Conservation (phyloP, 2,888 invertebrate genomes). For the Metallyticus violacea region DNA sequence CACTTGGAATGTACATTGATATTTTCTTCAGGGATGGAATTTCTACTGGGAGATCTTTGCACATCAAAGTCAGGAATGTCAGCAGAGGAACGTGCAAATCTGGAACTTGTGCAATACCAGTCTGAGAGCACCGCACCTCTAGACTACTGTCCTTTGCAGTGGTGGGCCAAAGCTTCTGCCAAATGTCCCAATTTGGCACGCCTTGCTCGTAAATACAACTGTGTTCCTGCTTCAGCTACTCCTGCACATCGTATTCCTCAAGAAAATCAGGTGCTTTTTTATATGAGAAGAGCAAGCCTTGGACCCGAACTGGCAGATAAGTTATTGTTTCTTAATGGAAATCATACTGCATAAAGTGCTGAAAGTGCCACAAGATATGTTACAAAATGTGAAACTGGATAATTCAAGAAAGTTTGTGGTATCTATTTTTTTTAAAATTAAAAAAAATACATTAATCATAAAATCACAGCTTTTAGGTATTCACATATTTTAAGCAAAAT, state of each 20-base stretch:
- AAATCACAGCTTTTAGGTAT: neutral
- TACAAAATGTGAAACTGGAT: neutral
- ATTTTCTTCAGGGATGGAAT: constrained; percentile 46
- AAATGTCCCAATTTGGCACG: constrained; percentile 48
- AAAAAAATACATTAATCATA: neutral
- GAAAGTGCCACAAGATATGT: neutral
- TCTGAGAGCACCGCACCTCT: constrained; percentile 48
- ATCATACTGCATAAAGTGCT: constrained; percentile 32
- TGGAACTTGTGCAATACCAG: constrained; percentile 50
- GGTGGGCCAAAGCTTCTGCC: constrained; percentile 46
- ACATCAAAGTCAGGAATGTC: constrained; percentile 44
- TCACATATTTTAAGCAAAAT: neutral
- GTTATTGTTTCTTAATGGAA: constrained; percentile 46
- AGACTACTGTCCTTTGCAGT: constrained; percentile 49
- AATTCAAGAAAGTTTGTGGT: neutral
- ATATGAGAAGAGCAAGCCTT: constrained; percentile 44
- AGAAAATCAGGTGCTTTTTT: constrained; percentile 45
- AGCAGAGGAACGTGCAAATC: constrained; percentile 47
- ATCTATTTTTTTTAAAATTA: neutral
- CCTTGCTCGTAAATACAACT: constrained; percentile 47
- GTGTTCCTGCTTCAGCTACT: constrained; percentile 48
- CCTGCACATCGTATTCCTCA: constrained; percentile 46
- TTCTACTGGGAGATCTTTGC: constrained; percentile 46
- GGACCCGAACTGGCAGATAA: constrained; percentile 47
- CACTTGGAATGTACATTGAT: no score